Base-by-base conservation (phyloP, 2,888 invertebrate genomes). In the Tetragonula carbonaria region DNA sequence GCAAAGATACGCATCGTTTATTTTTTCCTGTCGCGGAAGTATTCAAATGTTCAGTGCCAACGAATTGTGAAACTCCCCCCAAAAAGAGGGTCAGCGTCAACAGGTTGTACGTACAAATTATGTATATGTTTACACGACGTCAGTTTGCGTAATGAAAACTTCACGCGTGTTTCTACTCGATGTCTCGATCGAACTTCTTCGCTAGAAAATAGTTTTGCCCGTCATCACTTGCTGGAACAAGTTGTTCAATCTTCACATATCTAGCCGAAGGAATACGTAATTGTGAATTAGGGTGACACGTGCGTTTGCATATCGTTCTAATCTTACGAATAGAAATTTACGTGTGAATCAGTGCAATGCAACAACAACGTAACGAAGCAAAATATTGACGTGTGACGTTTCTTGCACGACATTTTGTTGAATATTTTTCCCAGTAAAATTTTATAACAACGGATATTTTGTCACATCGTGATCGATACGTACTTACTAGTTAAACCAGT, bases 21-120 rank as follows among this genome's bases (percentile, higher is more conserved):
- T 28, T 28, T 23, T 14, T 33, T 45, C 71, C 18, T 50, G 59
- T 80, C 70, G 84, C 67, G 84, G 70, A 84, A 75, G 21, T 55
- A 73, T 86, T 84, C 55, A 53, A 84, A 81, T 76, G 63, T 67
- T 76, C 16, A 55, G 74, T 68, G 85, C 23, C 16, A 65, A 79
- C 51, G 28, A 67, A 38, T 78, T 23, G 82, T 71, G 72, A 23
- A 21, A 70, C 59, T 66, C 8, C 16, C 28, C 28, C 28, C 1
- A 13, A 3, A n/a, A 50, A 28, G 45, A 45, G 8, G 45, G 45
- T 45, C 45, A 45, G 45, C 8, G 45, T 38, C 59, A 51, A 13
- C 63, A 55, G 16, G 45, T 72, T 45, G 50, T n/a, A 45, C 63
- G n/a, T 21, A 53, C 11, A 59, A 28, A 57, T 33, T 57, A 82